Percentiles rank a stretch among this genome's conserved stretches.
Evolutionary conservation across 2,797 vertebrate genomes (phyloP).

Genomic region (Gymnoscopelus microlampas): DNA sequence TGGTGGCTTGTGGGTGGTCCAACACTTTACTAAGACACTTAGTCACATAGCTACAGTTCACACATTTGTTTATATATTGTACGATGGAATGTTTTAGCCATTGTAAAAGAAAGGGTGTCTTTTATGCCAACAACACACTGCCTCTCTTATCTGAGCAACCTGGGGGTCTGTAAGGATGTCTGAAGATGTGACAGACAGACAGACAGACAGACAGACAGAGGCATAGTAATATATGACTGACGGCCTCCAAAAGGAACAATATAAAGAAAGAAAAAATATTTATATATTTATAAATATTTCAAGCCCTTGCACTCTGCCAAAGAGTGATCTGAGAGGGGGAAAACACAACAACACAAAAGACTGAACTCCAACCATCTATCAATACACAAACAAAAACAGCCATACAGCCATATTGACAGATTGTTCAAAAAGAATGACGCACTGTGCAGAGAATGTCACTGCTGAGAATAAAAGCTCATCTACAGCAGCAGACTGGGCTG

Average conservation of each 20-base stretch:
- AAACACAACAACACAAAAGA: constrained; percentile 60
- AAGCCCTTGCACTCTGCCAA: constrained; percentile 63
- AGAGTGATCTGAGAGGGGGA: constrained; percentile 64
- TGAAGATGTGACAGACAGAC: constrained; percentile 26
- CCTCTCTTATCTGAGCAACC: constrained; percentile 70
- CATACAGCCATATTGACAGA: background rate
- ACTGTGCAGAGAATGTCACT: constrained; percentile 29
- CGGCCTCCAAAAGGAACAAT: constrained; percentile 63
- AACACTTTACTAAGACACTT: too few relatives aligned
- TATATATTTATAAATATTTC: constrained; percentile 75
- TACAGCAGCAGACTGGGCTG: background rate
- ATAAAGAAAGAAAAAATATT: constrained; percentile 56
- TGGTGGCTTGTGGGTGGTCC: too few relatives aligned
- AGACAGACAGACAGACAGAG: constrained; percentile 42
- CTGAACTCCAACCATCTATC: constrained; percentile 51
- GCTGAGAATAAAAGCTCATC: constrained; percentile 12
- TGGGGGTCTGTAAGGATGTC: constrained; percentile 58
- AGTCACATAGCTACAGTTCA: too few relatives aligned
- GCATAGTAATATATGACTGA: constrained; percentile 61
- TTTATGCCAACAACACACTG: constrained; percentile 71
- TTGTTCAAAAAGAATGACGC: constrained; percentile 2
- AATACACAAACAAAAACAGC: constrained; percentile 51
- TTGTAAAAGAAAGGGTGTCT: constrained; percentile 67
- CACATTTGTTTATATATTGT: too few relatives aligned
- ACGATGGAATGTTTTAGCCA: constrained; percentile 47